These are phyloP conservation scores for Hypsibius dujardini DNA, from an alignment of 1,140 invertebrate genomes.

Conservation along the genomic window DNA sequence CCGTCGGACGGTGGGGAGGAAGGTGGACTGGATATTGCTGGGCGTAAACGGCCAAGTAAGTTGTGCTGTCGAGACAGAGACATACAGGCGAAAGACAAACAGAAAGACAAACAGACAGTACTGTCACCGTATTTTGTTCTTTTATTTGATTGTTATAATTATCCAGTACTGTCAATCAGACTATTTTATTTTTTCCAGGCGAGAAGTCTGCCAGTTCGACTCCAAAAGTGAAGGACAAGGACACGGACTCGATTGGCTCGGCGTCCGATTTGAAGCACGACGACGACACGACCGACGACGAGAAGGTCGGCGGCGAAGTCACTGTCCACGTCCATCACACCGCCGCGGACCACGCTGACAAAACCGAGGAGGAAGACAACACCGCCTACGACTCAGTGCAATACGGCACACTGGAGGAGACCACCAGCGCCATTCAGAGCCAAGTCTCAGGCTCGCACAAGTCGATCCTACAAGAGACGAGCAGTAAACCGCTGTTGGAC, in stretches of 20 bases:
- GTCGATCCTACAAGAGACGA: neutral
- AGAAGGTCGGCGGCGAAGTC: neutral
- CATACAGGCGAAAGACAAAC: no score
- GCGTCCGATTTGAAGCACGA: constrained; percentile 13
- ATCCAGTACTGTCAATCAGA: no score
- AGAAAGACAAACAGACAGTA: no score
- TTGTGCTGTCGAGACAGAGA: no score
- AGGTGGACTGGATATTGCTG: no score
- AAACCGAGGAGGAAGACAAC: neutral
- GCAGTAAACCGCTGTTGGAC: neutral
- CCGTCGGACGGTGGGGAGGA: no score
- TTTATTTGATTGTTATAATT: no score
- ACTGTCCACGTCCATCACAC: neutral
- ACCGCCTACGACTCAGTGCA: neutral
- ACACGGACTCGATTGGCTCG: neutral
- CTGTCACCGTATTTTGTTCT: no score
- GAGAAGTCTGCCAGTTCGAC: no score
- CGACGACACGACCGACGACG: constrained; percentile 5
- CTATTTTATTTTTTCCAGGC: no score
- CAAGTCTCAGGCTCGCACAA: neutral
- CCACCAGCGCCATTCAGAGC: neutral
- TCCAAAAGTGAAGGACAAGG: neutral
- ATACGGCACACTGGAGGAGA: constrained; percentile 12
- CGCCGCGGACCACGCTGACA: neutral
- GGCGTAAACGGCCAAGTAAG: no score